Base-by-base conservation (phyloP, 92 coral and sea anemone genomes). In the Parazoanthus swiftii region DNA sequence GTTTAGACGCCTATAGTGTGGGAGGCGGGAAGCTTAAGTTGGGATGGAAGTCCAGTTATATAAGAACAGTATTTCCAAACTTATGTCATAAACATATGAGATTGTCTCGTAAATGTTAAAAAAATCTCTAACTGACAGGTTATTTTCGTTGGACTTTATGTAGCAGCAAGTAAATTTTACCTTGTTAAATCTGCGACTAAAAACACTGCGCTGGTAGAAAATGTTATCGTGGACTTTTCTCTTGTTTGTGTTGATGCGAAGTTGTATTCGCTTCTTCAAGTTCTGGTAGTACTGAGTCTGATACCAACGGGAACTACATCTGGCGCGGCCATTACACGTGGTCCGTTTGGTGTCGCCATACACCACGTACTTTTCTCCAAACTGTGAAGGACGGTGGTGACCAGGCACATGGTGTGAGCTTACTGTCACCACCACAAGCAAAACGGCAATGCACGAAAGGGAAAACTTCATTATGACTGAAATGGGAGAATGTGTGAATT, bases 231-330 rank as follows among this genome's bases (percentile, higher is more conserved):
- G 6, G 38, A 26, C 38, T 7, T 56, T 56, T 2, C 48, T 18
- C 2, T 14, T 13, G 20, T 58, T 81, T 26, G 74, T 81, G 85
- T 56, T 37, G 42, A 56, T 37, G 21, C 85, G 85, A 8, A 81
- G 70, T 7, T 35, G 84, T 58, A 6, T 80, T 26, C 16, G 8
- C 10, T 42, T 81, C 26, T 15, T 0, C 26, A 81, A 46, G 44
- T 81, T 37, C 50, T 81, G 85, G 85, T 56, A 81, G 15, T 81
- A 81, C 85, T 58, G 74, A 39, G 85, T 81, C 36, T 81, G 85
- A 42, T 59, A 81, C 85, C 74, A 81, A 26, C 29, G 59, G 25
- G 4, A 48, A 0, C 5, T 26, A 38, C 85, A 81, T 39, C 0
- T 39, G 0, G 11, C 23, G 5, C 3, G 6, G 33, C 29, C 29